These are phyloP conservation scores for Thinocorus orbignyianus DNA, from an alignment of 2,113 vertebrate genomes.

Conservation along the genomic window DNA sequence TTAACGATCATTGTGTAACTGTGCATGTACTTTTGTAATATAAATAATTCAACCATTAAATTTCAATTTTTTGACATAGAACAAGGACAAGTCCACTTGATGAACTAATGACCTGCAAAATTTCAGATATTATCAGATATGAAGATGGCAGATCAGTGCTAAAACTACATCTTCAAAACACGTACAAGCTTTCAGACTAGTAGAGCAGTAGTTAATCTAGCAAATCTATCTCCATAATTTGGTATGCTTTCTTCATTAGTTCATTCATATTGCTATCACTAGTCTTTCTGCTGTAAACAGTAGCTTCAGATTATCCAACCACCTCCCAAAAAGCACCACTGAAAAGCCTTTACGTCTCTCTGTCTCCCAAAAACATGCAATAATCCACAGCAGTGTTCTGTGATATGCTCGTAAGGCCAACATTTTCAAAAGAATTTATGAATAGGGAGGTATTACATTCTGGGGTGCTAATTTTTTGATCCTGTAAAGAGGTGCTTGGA, in stretches of 20 bases:
- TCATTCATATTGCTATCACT: not conserved
- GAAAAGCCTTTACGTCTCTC: not conserved
- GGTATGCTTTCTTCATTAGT: not conserved
- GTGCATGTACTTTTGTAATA: not conserved
- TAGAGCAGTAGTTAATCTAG: not conserved
- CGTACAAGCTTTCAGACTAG: not conserved
- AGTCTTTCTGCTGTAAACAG: not conserved
- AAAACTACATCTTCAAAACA: not conserved
- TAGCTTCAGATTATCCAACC: not conserved
- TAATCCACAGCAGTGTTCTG: not conserved
- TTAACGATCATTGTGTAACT: not conserved
- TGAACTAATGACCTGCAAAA: conserved; percentile 16
- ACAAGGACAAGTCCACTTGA: not conserved
- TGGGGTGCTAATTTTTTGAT: not conserved
- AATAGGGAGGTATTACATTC: not conserved
- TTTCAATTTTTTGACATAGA: not conserved
- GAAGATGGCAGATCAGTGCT: not conserved
- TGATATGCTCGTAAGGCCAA: not conserved
- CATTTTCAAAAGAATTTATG: not conserved
- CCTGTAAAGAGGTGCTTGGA: not conserved
- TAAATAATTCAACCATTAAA: not conserved
- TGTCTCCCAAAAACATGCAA: not conserved
- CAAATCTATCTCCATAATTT: not conserved
- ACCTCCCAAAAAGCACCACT: not conserved
- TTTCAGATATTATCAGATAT: not conserved